Base-by-base conservation (phyloP, 2,888 invertebrate genomes). In the Thera obeliscata region DNA sequence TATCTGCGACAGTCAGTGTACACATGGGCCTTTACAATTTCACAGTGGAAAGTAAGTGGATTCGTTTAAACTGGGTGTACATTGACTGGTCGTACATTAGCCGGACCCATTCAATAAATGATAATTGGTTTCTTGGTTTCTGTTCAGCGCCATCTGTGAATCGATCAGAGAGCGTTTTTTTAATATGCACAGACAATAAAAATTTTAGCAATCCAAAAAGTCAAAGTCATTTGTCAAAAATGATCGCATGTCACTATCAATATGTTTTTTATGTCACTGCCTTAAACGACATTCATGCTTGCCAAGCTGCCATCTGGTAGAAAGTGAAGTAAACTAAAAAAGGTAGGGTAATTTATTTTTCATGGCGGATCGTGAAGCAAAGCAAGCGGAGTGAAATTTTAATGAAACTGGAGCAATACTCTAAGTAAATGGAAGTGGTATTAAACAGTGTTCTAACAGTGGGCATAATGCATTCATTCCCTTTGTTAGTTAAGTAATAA, bases 291-390 rank as follows among this genome's bases (percentile, higher is more conserved):
- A n/a, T 49, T 22, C 33, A 9, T 7, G 9, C 4, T 36, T 36
- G 6, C 36, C 55, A 22, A 22, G 22, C 35, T 55, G 55, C 55
- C 55, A 36, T 55, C 36, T 55, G 49, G 49, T 9, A 38, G 12
- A 12, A 57, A 57, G 43, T 46, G 33, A 56, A 22, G 56, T 33
- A 43, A 43, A 57, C 2, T 3, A 43, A 57, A 61, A 43, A 63
- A 56, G 48, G 48, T n/a, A 48, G 11, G n/a, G 3, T 3, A 49
- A 9, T 35, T 36, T 55, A 49, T 60, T 56, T 63, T 73, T 69
- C 69, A 73, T 73, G 73, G 74, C 70, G 71, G 72, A 73, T 69
- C n/a, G 56, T 48, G 55, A 2, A 60, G 52, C 43, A 61, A 52
- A 66, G 64, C 56, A 60, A 55, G 52, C 41, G 8, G n/a, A 33